phyloP scores from a whole-genome alignment of 2,113 vertebrate genomes.

The Phrynocephalus versicolor region DNA sequence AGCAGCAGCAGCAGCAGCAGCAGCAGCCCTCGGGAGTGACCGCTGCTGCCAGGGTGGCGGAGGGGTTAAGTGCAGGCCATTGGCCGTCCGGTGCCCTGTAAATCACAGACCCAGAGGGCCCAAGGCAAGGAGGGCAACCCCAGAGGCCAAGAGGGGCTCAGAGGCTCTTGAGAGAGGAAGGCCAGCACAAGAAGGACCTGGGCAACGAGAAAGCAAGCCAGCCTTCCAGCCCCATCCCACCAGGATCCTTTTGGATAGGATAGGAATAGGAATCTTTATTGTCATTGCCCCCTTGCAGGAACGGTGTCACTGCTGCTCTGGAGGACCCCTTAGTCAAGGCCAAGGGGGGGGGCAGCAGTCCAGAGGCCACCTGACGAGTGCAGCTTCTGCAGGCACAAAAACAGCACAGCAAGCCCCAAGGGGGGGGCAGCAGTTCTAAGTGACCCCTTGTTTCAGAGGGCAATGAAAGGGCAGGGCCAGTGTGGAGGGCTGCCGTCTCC shows the following conservation, averaged over 20 bases:
- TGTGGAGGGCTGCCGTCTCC: no score
- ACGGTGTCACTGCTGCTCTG: no score
- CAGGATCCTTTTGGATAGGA: no score
- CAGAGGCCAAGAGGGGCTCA: background rate
- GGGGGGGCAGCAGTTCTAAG: no score
- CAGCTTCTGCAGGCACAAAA: no score
- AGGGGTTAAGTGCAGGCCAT: slow-evolving; percentile 13
- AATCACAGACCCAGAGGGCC: background rate
- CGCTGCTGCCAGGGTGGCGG: background rate
- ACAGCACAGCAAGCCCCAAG: no score
- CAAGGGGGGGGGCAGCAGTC: background rate
- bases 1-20: background rate
- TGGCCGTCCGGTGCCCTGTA: background rate
- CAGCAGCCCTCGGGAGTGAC: background rate
- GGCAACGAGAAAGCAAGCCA: background rate
- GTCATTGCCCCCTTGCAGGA: no score
- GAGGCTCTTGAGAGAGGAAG: background rate
- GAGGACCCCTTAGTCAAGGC: background rate
- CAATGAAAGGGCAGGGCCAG: no score
- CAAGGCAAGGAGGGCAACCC: background rate
- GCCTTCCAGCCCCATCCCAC: no score
- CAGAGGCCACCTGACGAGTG: no score
- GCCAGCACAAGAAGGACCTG: fast-evolving
- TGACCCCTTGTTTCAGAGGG: no score
- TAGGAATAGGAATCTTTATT: no score